Evolutionary conservation across 2,888 invertebrate genomes (phyloP).

Genomic region (Hypsopygia costalis): DNA sequence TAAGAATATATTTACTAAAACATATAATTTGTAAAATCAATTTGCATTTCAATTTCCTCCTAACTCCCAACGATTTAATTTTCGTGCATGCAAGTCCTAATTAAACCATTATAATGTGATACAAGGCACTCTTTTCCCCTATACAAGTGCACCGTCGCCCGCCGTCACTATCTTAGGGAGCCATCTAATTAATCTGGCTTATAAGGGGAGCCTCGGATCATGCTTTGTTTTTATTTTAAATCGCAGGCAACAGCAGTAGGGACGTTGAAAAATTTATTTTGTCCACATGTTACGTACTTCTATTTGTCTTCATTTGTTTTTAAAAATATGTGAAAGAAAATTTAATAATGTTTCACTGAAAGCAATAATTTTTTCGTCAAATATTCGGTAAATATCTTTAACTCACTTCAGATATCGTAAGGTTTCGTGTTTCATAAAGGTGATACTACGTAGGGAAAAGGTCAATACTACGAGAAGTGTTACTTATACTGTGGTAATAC

Average conservation of each 20-base stretch:
- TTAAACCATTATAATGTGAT: not conserved
- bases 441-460: too few species aligned
- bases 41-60: too few species aligned
- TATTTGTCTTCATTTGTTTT: constrained; percentile 1
- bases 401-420: too few species aligned
- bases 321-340: constrained; percentile 1
- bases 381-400: too few species aligned
- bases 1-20: too few species aligned
- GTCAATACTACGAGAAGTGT: too few species aligned
- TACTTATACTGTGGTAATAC: too few species aligned
- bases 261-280: constrained; percentile 15
- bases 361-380: too few species aligned
- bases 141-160: constrained; percentile 26
- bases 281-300: constrained; percentile 4
- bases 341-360: not conserved
- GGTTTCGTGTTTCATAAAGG: too few species aligned
- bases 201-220: constrained; percentile 7
- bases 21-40: too few species aligned
- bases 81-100: too few species aligned
- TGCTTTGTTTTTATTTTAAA: constrained; percentile 16
- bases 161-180: constrained; percentile 47
- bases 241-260: constrained; percentile 1
- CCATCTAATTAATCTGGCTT: constrained; percentile 58
- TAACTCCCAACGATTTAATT: too few species aligned
- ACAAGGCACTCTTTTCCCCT: constrained; percentile 23